Conservation (phyloP, 2,797 vertebrate genomes). For the Clarias pachynema region DNA sequence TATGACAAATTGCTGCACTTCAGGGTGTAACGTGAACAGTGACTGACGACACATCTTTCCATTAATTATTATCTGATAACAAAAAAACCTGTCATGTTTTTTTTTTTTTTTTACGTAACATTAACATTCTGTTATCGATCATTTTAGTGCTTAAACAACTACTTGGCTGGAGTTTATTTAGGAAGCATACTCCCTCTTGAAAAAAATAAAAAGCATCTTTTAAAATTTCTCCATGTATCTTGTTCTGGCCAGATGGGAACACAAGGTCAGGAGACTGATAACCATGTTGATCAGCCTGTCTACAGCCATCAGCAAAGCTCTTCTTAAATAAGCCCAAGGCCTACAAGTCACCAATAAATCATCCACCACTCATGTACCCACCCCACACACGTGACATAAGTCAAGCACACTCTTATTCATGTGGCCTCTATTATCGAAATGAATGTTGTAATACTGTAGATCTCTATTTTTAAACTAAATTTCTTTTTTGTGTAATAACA, state of each 20-base stretch:
- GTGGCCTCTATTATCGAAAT: neutral
- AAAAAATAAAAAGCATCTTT: neutral
- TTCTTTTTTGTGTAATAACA: neutral
- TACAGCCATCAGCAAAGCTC: constrained; percentile 46
- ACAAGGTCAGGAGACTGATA: constrained; percentile 39
- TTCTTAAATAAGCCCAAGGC: constrained; percentile 48
- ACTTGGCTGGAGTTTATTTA: neutral
- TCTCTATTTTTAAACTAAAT: neutral
- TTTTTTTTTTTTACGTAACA: neutral
- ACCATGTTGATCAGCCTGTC: constrained; percentile 33
- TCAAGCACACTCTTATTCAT: constrained; percentile 6
- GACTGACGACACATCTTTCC: neutral
- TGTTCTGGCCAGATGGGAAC: constrained; percentile 26
- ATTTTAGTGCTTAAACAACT: neutral
- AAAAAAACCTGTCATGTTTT: neutral
- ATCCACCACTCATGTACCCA: constrained; percentile 6
- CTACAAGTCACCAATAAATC: constrained; percentile 24
- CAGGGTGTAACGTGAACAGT: neutral
- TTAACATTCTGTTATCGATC: neutral
- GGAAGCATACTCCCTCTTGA: neutral
- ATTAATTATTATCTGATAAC: neutral
- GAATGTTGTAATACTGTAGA: neutral
- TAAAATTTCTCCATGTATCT: constrained; percentile 11
- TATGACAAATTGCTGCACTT: neutral
- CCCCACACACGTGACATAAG: neutral